Conservation (phyloP, 2,113 vertebrate genomes). For the cat (Felis catus) region DNA sequence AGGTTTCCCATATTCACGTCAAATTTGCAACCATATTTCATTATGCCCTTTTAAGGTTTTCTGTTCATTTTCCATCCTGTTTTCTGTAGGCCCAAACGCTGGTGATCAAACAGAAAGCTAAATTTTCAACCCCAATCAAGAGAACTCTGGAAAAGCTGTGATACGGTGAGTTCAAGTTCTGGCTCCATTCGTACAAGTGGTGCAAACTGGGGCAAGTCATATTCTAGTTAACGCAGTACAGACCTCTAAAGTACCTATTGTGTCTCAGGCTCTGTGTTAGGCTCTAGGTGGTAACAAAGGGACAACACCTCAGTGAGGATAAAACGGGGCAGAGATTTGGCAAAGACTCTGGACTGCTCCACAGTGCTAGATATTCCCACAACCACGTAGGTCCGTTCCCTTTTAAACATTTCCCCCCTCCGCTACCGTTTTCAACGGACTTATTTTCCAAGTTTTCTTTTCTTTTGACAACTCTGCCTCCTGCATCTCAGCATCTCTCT, state of each 20-base stretch:
- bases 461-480: neutral
- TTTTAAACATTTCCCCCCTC: neutral
- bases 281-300: neutral
- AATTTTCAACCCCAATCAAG: conserved; percentile 3
- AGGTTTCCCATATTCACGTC: neutral
- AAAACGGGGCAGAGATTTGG: neutral
- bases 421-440: neutral
- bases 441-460: neutral
- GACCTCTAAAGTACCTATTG: neutral
- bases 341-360: neutral
- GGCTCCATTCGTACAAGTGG: neutral
- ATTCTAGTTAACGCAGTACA: neutral
- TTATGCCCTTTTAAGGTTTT: conserved; percentile 4
- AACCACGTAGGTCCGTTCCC: neutral
- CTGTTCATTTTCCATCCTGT: neutral
- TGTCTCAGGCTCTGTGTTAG: neutral
- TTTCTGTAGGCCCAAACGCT: neutral
- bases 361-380: neutral
- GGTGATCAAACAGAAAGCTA: conserved; percentile 2
- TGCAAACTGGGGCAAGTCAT: neutral
- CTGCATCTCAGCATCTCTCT: neutral
- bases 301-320: neutral
- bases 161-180: neutral
- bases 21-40: neutral
- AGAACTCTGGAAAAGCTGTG: neutral